Conservation (phyloP, 2,888 invertebrate genomes). For the Eustalomyia histrio region DNA sequence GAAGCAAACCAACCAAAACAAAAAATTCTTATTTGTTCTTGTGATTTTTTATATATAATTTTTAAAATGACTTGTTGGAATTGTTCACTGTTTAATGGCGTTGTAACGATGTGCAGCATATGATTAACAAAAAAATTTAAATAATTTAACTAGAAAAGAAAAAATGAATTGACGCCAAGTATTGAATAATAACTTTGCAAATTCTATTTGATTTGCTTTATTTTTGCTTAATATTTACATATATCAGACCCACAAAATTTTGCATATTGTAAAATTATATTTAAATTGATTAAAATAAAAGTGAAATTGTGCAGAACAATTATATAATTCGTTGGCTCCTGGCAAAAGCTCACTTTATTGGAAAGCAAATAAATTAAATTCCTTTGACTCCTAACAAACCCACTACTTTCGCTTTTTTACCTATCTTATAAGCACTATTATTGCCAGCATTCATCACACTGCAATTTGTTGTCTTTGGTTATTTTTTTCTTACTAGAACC, state of each 20-base stretch:
- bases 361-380: background rate
- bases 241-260: background rate
- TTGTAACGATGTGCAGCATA: slow-evolving; percentile 12
- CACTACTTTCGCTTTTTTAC: background rate
- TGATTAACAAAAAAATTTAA: slow-evolving; percentile 21
- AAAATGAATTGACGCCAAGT: slow-evolving; percentile 48
- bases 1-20: background rate
- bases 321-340: too few species aligned
- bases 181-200: slow-evolving; percentile 52
- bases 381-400: background rate
- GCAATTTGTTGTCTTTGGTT: background rate
- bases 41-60: slow-evolving; percentile 13
- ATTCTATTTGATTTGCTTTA: background rate
- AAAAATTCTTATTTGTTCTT: background rate
- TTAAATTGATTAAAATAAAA: background rate
- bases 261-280: background rate
- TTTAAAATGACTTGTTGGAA: slow-evolving; percentile 35
- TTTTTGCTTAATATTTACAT: background rate
- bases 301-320: too few species aligned
- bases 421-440: background rate
- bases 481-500: slow-evolving; percentile 20
- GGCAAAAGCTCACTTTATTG: background rate
- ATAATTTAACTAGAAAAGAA: slow-evolving; percentile 17
- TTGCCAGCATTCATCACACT: background rate
- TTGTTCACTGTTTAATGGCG: slow-evolving; percentile 45